These are phyloP conservation scores for Pungitius pungitius DNA, from an alignment of 2,113 vertebrate species.

Conservation along the genomic window DNA sequence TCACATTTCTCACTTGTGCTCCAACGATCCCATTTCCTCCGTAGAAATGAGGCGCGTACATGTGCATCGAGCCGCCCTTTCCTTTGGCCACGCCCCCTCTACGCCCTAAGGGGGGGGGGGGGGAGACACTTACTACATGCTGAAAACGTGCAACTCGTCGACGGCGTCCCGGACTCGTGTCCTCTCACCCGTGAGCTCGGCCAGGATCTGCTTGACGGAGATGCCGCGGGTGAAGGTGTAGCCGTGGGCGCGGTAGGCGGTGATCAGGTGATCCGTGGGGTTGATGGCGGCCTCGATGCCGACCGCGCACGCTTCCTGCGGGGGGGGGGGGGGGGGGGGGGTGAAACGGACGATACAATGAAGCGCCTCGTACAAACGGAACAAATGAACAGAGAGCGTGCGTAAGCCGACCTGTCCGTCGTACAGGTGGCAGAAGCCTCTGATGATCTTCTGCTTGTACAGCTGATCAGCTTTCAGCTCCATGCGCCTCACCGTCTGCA, in stretches of 20 bases:
- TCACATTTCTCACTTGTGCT: conserved; percentile 86
- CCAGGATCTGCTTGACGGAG: conserved; percentile 86
- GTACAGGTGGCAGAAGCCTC: conserved; percentile 95
- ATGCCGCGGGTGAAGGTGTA: conserved; percentile 90
- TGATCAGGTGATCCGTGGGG: conserved; percentile 92
- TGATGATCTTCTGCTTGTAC: conserved; percentile 91
- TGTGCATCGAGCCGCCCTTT: conserved; percentile 97
- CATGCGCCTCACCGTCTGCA: conserved; percentile 95
- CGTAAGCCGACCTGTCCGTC: conserved; percentile 85
- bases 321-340: neutral
- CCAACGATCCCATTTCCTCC: conserved; percentile 97
- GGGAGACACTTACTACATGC: too few species aligned
- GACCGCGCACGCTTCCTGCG: conserved; percentile 93
- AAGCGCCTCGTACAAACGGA: neutral
- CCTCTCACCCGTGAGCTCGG: conserved; percentile 89
- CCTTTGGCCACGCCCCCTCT: conserved; percentile 93
- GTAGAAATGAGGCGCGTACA: conserved; percentile 95
- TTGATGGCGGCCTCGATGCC: conserved; percentile 90
- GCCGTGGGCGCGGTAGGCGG: conserved; percentile 90
- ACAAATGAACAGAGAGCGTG: too few species aligned
- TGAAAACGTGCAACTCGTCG: too few species aligned
- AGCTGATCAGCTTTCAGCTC: conserved; percentile 97
- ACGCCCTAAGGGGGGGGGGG: conserved; percentile 81
- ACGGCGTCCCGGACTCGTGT: too few species aligned
- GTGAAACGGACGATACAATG: neutral